Conservation (phyloP, 2,888 invertebrate genomes). For the Nomada flava region DNA sequence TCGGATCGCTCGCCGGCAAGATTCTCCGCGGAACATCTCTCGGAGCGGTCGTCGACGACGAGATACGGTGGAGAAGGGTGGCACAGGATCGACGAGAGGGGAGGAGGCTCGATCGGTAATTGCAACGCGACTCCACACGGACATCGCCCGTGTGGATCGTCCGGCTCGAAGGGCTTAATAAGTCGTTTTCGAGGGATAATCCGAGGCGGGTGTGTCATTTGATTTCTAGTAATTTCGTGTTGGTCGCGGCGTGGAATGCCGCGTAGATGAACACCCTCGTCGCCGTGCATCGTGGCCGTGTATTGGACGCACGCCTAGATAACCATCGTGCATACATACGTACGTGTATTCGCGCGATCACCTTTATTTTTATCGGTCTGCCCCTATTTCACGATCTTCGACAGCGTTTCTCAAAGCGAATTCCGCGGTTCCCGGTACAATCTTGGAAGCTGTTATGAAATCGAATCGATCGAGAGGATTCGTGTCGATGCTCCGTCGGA, state of each 20-base stretch:
- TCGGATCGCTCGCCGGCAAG: constrained; percentile 49
- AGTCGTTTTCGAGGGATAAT: constrained; percentile 83
- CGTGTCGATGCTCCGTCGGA: no score
- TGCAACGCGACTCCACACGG: constrained; percentile 42
- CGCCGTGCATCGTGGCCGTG: neutral
- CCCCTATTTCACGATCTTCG: neutral
- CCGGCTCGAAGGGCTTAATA: constrained; percentile 77
- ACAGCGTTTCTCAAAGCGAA: constrained; percentile 36
- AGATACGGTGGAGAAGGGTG: constrained; percentile 14
- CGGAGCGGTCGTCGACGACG: constrained; percentile 13
- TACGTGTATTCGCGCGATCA: constrained; percentile 10
- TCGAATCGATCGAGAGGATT: no score
- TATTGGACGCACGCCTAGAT: neutral
- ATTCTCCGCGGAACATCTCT: constrained; percentile 40
- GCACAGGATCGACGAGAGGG: constrained; percentile 29
- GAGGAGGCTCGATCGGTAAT: constrained; percentile 45
- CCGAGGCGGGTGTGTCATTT: constrained; percentile 82
- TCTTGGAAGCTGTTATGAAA: neutral
- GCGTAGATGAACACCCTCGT: constrained; percentile 45
- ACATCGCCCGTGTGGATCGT: constrained; percentile 51
- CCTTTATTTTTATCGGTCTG: constrained; percentile 16
- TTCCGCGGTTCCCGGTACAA: neutral
- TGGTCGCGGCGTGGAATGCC: constrained; percentile 63
- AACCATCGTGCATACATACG: no score
- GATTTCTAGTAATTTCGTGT: constrained; percentile 82